Evolutionary conservation across 2,888 invertebrate species (phyloP), one percentile per base, ranked within the genome.

Genomic region (Xylota segnis): DNA sequence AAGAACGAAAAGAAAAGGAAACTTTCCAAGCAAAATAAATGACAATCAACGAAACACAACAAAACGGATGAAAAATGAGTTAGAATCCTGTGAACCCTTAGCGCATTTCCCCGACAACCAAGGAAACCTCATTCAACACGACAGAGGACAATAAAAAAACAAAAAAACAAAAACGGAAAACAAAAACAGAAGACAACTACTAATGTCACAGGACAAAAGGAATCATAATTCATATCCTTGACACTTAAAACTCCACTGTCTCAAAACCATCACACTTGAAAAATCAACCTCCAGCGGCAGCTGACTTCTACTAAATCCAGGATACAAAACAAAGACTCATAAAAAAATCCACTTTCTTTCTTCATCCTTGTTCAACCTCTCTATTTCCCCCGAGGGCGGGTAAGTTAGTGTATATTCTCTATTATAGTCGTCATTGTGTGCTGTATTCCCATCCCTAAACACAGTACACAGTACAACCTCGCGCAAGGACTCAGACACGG

Each of bases 201-300:
- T 76, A 84, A 84, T 84, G 84, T 81, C 75, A 76, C 32, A 75
- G 16, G 16, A 75, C 58, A 75, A 79, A 75, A 81, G 65, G 10
- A 71, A 68, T 82, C 76, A 86, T 86, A 86, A 82, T 76, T 84
- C 81, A 84, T 82, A 86, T 86, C 86, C 82, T 86, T 86, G 86
- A 86, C 86, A 86, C 86, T 86, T 86, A 58, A 71, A 86, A 77
- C 77, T 82, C 72, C 63, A 81, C 82, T 77, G 86, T 86, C 86
- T 86, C 76, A 72, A 77, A 82, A 82, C 71, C 76, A 72, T 86
- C 76, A 61, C 68, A 76, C 76, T 82, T 86, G 76, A 77, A 86
- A 82, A 76, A 82, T 86, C 76, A 81, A 77, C 86, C 81, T 81
- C 56, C 56, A 75, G 65, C 66, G 47, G 65, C 61, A 61, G 54